A percentile compares a stretch with the other conserved stretches of the same genome.
Conservation (phyloP, 2,888 invertebrate genomes). For the Pinctada fucata region DNA sequence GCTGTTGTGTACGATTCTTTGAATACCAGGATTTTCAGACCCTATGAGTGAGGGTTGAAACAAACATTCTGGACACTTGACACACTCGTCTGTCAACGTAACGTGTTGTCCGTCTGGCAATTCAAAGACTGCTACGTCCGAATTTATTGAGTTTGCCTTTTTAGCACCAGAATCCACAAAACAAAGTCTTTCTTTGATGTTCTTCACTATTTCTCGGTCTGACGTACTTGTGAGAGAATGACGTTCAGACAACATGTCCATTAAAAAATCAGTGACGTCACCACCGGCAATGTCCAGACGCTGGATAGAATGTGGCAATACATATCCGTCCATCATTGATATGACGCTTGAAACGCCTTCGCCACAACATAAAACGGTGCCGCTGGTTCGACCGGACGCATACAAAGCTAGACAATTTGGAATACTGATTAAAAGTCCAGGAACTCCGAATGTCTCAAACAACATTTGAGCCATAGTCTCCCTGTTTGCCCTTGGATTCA, state of each 20-base stretch:
- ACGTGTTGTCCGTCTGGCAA: constrained; percentile 48
- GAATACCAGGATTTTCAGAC: no score
- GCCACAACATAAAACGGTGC: no score
- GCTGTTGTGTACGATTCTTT: no score
- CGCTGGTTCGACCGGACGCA: no score
- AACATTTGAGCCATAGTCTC: constrained; percentile 84
- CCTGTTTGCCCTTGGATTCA: constrained; percentile 91
- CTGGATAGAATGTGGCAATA: constrained; percentile 53
- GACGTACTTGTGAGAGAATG: constrained; percentile 73
- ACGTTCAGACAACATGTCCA: constrained; percentile 49
- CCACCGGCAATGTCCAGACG: constrained; percentile 53
- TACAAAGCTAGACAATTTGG: no score
- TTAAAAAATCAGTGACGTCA: constrained; percentile 20
- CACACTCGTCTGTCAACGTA: constrained; percentile 45
- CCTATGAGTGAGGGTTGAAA: no score
- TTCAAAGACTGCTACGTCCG: constrained; percentile 41
- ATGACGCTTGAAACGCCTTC: no score
- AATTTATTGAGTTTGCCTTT: constrained; percentile 81
- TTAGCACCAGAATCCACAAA: constrained; percentile 10
- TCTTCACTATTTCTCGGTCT: constrained; percentile 77
- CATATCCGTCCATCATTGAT: neutral
- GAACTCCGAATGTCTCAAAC: no score
- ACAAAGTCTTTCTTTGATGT: constrained; percentile 23
- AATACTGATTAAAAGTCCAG: no score
- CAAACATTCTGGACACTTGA: constrained; percentile 46